phyloP scores from a whole-genome alignment of 2,797 vertebrate genomes.

The Hypotaenidia philippensis region DNA sequence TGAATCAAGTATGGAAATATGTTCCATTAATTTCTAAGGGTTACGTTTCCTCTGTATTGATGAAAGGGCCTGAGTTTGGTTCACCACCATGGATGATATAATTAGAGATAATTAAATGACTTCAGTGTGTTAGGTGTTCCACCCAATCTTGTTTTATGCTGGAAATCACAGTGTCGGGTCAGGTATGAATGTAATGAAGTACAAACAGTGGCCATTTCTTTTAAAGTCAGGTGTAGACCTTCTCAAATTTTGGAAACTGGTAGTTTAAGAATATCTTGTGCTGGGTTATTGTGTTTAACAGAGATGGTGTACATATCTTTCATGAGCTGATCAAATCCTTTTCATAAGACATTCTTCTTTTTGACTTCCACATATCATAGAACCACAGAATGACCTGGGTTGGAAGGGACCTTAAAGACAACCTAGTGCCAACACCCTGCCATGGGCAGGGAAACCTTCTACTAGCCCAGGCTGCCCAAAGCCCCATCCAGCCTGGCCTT shows the following conservation, averaged over 20 bases:
- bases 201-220: background rate
- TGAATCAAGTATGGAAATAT: background rate
- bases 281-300: background rate
- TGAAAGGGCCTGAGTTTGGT: background rate
- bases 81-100: background rate
- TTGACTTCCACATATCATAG: background rate
- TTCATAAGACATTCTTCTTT: background rate
- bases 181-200: background rate
- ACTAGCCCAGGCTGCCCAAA: no score
- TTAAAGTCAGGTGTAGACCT: background rate
- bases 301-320: background rate
- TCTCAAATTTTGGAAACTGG: background rate
- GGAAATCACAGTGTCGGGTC: background rate
- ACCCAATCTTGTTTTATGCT: background rate
- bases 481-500: no score
- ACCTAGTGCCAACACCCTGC: no score
- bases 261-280: background rate
- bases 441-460: no score
- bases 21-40: slow-evolving; percentile 1
- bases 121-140: background rate
- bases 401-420: no score
- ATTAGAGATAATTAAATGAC: background rate
- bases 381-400: no score
- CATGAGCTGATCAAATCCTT: background rate
- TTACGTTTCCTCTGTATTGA: background rate